Evolutionary conservation across 2,113 vertebrate genomes (phyloP).

Genomic region (Morone saxatilis): DNA sequence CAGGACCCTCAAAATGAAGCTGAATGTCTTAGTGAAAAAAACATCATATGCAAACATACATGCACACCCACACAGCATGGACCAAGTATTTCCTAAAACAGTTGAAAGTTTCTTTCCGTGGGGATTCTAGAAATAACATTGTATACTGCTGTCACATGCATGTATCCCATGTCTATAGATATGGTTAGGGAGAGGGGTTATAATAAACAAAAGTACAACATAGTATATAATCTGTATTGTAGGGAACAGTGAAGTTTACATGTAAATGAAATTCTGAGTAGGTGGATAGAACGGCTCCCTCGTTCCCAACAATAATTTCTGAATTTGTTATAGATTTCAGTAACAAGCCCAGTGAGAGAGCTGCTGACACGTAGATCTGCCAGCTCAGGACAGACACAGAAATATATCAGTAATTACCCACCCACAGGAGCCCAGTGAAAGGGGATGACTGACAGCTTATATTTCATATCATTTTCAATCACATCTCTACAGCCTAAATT

Average conservation of each 20-base stretch:
- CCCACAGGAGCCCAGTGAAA: background rate
- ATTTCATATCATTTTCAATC: background rate
- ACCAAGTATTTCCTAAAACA: background rate
- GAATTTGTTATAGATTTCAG: background rate
- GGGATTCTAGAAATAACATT: background rate
- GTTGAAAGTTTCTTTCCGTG: background rate
- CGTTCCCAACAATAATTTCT: background rate
- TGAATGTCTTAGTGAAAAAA: background rate
- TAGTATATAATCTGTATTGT: background rate
- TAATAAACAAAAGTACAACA: background rate
- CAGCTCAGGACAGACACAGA: background rate
- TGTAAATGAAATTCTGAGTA: background rate
- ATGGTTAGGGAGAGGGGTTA: background rate
- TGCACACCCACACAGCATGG: background rate
- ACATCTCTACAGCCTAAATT: background rate
- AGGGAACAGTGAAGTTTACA: background rate
- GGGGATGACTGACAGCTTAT: background rate
- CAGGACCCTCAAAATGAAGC: background rate
- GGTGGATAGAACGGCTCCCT: background rate
- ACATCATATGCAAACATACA: background rate
- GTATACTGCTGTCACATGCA: background rate
- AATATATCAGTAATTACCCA: background rate
- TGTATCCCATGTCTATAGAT: slow-evolving; percentile 3
- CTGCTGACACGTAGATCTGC: background rate
- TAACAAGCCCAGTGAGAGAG: background rate